Percentiles rank a stretch among this genome's conserved stretches.
phyloP scores from a whole-genome alignment of 2,888 invertebrate genomes.

The Julus scanicus region DNA sequence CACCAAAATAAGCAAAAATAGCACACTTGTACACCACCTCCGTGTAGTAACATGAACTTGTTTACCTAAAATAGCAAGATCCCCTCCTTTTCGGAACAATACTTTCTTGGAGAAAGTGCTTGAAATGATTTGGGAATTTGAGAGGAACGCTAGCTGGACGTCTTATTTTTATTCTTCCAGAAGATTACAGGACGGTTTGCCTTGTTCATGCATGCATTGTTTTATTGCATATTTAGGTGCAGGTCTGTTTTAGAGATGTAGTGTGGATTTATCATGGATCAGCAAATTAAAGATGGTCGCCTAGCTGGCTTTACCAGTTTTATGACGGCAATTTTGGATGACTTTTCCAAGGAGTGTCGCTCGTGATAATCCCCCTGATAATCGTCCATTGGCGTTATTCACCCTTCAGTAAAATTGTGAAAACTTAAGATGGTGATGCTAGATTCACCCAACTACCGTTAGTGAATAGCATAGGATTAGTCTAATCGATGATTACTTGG shows the following conservation, averaged over 20 bases:
- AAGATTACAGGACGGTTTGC: background rate
- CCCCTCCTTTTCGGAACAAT: background rate
- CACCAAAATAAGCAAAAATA: constrained; percentile 11
- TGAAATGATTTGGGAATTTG: background rate
- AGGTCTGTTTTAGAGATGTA: background rate
- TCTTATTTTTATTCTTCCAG: background rate
- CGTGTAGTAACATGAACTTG: background rate
- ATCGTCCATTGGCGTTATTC: background rate
- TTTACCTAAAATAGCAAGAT: background rate
- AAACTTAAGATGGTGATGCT: background rate
- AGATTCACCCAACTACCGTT: too few species aligned
- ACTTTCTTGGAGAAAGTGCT: background rate
- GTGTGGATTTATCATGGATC: background rate
- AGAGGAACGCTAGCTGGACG: background rate
- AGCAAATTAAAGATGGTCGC: constrained; percentile 21
- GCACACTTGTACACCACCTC: background rate
- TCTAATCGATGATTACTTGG: too few species aligned
- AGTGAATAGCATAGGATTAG: too few species aligned
- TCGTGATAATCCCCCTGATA: background rate
- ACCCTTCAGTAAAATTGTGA: background rate
- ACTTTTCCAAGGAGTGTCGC: background rate
- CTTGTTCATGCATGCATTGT: constrained; percentile 39
- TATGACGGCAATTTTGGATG: background rate
- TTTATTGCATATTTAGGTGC: background rate
- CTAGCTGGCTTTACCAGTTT: constrained; percentile 5